These are phyloP conservation scores for Leuciscus idus DNA, from an alignment of 2,113 vertebrate species.

Conservation along the genomic window DNA sequence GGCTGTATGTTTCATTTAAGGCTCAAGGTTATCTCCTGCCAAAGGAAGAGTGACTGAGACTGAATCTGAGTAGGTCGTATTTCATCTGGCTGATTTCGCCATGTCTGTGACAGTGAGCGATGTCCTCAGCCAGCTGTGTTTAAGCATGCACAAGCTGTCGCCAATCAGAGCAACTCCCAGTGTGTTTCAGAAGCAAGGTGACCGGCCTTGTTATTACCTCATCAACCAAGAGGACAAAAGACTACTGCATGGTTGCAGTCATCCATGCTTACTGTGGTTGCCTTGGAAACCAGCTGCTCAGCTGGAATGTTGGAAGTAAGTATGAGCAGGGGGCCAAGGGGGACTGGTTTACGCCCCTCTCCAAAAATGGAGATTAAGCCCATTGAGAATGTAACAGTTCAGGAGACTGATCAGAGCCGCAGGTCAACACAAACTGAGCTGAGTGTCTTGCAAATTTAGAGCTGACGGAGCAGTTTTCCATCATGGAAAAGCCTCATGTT, in stretches of 20 bases:
- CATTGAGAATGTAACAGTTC: constrained; percentile 44
- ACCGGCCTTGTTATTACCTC: constrained; percentile 54
- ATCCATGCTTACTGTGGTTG: constrained; percentile 54
- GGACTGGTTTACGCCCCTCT: constrained; percentile 2
- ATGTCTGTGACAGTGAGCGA: constrained; percentile 40
- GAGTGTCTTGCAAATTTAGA: constrained; percentile 35
- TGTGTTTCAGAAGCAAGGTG: constrained; percentile 56
- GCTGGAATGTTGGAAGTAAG: constrained; percentile 50
- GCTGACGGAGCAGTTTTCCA: constrained; percentile 49
- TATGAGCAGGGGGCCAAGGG: background rate
- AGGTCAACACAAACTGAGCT: constrained; percentile 50
- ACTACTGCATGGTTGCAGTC: constrained; percentile 28
- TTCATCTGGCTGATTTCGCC: constrained; percentile 19
- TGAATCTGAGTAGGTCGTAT: constrained; percentile 14
- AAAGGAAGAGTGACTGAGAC: constrained; percentile 27
- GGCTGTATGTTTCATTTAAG: background rate
- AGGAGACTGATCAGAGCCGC: constrained; percentile 25
- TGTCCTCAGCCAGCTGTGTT: constrained; percentile 24
- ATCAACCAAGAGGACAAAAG: constrained; percentile 47
- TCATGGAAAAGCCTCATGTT: background rate
- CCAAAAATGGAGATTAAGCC: constrained; percentile 46
- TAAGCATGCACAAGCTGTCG: constrained; percentile 35
- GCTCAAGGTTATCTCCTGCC: constrained; percentile 49
- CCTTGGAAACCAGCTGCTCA: constrained; percentile 58
- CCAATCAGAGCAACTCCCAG: constrained; percentile 24